Evolutionary conservation across 2,113 vertebrate genomes (phyloP).

Genomic region (Coptodon rendalli): DNA sequence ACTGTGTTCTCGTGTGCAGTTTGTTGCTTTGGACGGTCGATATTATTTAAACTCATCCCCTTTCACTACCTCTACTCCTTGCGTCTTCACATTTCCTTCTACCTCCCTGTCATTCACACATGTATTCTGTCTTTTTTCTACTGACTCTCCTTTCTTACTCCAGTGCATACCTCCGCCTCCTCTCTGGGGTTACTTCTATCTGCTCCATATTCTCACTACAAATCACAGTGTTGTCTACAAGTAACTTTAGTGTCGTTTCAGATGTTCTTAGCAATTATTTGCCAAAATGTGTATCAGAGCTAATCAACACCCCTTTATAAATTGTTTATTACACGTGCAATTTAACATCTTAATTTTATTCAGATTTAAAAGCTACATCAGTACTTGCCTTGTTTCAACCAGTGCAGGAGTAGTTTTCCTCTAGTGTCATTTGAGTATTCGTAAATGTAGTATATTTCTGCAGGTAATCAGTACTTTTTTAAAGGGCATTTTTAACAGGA

Average conservation of each 20-base stretch:
- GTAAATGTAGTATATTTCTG: neutral
- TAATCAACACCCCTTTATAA: neutral
- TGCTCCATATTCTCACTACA: neutral
- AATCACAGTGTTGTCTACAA: neutral
- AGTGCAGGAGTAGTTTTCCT: neutral
- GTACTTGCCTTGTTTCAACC: neutral
- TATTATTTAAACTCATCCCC: neutral
- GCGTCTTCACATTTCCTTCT: neutral
- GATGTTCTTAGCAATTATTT: neutral
- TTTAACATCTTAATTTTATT: neutral
- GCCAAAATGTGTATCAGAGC: neutral
- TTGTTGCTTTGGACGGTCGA: neutral
- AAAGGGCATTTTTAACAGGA: neutral
- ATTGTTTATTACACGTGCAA: neutral
- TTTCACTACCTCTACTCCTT: neutral
- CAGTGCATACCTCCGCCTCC: rapidly evolving
- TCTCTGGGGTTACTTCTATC: neutral
- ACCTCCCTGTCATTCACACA: neutral
- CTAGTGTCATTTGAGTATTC: rapidly evolving
- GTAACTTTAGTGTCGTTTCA: neutral
- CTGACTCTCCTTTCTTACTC: neutral
- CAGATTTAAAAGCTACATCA: neutral
- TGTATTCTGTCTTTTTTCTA: neutral
- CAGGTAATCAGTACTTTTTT: neutral
- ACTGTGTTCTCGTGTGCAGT: neutral